Percentiles rank a stretch among this genome's conserved stretches.
Conservation (phyloP, 1,140 invertebrate species). For the Marisa cornuarietis region DNA sequence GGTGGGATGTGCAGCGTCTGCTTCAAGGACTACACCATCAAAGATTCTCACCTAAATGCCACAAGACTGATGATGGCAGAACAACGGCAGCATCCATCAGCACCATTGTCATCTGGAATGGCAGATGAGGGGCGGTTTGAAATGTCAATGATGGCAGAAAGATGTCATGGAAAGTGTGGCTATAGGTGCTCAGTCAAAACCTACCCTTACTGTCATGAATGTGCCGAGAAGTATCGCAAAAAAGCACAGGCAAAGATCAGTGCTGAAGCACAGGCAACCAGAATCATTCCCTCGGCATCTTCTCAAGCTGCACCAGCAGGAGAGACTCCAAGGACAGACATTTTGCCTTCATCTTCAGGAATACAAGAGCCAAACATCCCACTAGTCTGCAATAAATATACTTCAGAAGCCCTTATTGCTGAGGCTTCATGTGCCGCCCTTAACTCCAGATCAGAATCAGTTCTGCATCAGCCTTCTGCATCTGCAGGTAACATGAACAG, state of each 20-base stretch:
- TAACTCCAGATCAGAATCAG: not conserved
- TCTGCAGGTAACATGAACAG: no score
- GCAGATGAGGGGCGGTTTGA: conserved; percentile 15
- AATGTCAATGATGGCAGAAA: conserved; percentile 39
- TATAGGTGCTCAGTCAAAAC: conserved; percentile 48
- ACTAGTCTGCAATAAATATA: not conserved
- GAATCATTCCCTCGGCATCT: not conserved
- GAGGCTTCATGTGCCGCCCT: conserved; percentile 1
- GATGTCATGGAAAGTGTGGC: conserved; percentile 40
- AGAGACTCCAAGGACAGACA: not conserved
- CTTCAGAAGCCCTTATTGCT: not conserved
- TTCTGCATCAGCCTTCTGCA: no score
- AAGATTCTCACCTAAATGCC: conserved; percentile 20
- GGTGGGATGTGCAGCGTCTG: conserved; percentile 42
- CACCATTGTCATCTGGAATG: conserved; percentile 9
- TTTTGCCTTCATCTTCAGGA: no score
- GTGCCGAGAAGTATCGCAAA: conserved; percentile 21
- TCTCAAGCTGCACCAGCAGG: not conserved
- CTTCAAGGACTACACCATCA: conserved; percentile 42
- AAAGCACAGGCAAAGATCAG: not conserved
- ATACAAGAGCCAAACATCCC: not conserved
- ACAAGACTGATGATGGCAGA: not conserved
- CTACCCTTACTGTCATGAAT: conserved; percentile 54
- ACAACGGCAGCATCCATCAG: conserved; percentile 6
- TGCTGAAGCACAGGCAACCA: conserved; percentile 7